Evolutionary conservation across 2,888 invertebrate species (phyloP).

Genomic region (Campoplex nolae): DNA sequence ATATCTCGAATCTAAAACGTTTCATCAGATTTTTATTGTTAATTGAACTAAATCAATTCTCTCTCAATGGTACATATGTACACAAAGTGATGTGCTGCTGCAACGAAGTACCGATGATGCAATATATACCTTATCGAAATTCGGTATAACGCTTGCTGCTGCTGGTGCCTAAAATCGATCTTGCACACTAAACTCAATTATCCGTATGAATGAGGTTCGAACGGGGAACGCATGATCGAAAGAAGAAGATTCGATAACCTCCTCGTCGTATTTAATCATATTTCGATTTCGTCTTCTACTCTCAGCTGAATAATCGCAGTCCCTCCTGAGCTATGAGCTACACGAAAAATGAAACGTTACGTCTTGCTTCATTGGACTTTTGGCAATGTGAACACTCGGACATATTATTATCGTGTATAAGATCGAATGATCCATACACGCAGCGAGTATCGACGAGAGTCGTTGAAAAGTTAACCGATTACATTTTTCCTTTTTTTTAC

Average conservation of each 20-base stretch:
- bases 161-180: slow-evolving; percentile 4
- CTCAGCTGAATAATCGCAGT: not conserved
- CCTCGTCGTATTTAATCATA: not conserved
- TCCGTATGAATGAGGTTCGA: not conserved
- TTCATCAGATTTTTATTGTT: not conserved
- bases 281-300: not conserved
- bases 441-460: not conserved
- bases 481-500: not conserved
- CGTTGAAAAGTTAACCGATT: not conserved
- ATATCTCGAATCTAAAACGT: slow-evolving; percentile 8
- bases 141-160: not conserved
- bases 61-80: not conserved
- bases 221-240: not conserved
- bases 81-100: slow-evolving; percentile 2
- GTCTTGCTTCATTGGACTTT: not conserved
- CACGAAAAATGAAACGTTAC: not conserved
- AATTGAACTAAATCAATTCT: slow-evolving; percentile 9
- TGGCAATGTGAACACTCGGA: no score
- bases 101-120: slow-evolving; percentile 12
- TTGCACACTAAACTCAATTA: not conserved
- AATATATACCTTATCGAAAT: slow-evolving; percentile 8
- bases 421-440: not conserved
- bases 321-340: not conserved
- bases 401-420: no score
- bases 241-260: not conserved